Evolutionary conservation across 2,888 invertebrate species (phyloP).

Genomic region (Trissolcus brochymenae): DNA sequence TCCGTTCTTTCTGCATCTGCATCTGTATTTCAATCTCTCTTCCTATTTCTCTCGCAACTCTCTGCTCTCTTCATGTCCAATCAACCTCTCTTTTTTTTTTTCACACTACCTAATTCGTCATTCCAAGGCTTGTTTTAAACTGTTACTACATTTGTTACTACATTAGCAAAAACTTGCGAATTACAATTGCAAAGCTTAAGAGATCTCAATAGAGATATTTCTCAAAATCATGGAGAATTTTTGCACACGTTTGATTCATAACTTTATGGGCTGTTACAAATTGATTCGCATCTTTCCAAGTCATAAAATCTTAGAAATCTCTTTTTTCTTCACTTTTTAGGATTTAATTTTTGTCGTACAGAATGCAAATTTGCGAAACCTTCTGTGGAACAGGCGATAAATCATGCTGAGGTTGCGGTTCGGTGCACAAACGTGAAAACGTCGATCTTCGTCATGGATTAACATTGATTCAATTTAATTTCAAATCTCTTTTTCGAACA

Average conservation of each 20-base stretch:
- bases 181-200: no score
- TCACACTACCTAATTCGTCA: no score
- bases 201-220: not conserved
- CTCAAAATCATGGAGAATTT: not conserved
- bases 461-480: slow-evolving; percentile 25
- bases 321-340: not conserved
- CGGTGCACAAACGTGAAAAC: not conserved
- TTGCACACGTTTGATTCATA: not conserved
- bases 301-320: not conserved
- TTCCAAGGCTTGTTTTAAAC: no score
- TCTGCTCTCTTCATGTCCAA: not conserved
- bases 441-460: slow-evolving; percentile 19
- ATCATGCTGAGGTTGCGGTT: slow-evolving; percentile 12
- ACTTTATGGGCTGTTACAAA: not conserved
- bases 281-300: not conserved
- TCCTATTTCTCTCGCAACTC: not conserved
- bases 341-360: slow-evolving; percentile 1
- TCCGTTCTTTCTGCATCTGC: slow-evolving; percentile 17
- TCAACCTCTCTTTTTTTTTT: no score
- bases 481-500: slow-evolving; percentile 13
- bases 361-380: slow-evolving; percentile 21
- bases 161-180: no score
- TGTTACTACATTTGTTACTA: no score
- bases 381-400: slow-evolving; percentile 8
- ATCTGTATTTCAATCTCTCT: slow-evolving; percentile 4